Percentiles rank a stretch among this genome's conserved stretches.
Conservation (phyloP, 2,113 vertebrate genomes). For the Numenius arquata region DNA sequence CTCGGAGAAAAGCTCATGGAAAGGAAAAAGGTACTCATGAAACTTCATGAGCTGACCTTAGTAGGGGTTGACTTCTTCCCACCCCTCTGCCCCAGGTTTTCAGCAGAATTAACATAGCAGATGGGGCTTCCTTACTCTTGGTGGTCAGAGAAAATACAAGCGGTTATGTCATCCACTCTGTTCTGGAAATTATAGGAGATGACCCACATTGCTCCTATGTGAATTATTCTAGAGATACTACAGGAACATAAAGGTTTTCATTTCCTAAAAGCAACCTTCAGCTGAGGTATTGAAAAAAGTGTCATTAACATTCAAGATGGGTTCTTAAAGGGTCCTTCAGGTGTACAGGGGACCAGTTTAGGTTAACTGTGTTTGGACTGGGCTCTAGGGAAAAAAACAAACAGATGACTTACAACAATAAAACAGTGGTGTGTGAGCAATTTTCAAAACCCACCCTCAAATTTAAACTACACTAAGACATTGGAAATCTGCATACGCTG, state of each 20-base stretch:
- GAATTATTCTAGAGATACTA: neutral
- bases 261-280: neutral
- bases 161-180: fast-evolving
- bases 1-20: neutral
- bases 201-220: neutral
- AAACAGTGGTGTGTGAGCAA: fast-evolving
- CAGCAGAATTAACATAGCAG: neutral
- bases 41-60: neutral
- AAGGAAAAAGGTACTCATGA: neutral
- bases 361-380: neutral
- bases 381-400: neutral
- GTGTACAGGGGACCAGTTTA: neutral
- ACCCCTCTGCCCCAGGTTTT: neutral
- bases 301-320: neutral
- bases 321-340: neutral
- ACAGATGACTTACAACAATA: neutral
- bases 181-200: neutral
- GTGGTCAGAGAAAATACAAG: neutral
- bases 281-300: neutral
- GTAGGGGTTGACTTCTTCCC: neutral
- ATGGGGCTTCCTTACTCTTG: neutral
- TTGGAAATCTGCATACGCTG: neutral
- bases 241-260: neutral
- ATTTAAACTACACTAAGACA: neutral
- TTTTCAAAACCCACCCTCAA: neutral